Percentiles rank a stretch among this genome's conserved stretches.
phyloP scores from a whole-genome alignment of 2,113 vertebrate genomes.

The Delphinapterus leucas region DNA sequence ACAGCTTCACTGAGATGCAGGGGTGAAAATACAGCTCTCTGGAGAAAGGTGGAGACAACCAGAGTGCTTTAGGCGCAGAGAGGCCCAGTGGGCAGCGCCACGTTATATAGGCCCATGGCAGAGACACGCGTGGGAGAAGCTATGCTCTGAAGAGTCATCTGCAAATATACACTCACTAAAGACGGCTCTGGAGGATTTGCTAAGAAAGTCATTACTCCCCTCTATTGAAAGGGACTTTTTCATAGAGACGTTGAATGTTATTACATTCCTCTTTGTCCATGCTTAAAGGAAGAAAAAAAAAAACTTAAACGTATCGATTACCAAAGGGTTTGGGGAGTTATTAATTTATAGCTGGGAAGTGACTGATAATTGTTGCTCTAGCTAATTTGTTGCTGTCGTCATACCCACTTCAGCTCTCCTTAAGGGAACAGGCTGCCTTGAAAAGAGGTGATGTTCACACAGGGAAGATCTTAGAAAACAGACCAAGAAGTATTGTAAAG shows the following conservation, averaged over 20 bases:
- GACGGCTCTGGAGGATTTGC: rapidly evolving
- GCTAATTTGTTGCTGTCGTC: not conserved
- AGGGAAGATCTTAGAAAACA: not conserved
- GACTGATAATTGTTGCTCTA: not conserved
- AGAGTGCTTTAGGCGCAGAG: rapidly evolving
- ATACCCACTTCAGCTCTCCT: not conserved
- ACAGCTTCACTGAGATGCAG: rapidly evolving
- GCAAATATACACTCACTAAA: rapidly evolving
- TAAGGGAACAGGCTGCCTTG: not conserved
- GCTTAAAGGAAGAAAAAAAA: not conserved
- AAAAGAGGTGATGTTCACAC: not conserved
- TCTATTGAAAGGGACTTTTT: not conserved
- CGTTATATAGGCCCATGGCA: rapidly evolving
- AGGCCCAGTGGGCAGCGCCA: not conserved
- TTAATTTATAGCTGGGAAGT: not conserved
- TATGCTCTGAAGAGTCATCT: rapidly evolving
- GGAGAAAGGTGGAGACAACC: not conserved
- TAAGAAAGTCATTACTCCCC: not conserved
- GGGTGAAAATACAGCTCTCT: not conserved
- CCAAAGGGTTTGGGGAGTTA: not conserved
- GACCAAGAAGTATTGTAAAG: rapidly evolving
- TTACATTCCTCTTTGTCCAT: not conserved
- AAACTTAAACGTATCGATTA: not conserved
- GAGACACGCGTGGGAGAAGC: rapidly evolving
- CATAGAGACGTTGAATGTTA: not conserved